Evolutionary conservation across 2,113 vertebrate genomes (phyloP), one percentile per base, ranked within the genome.

Genomic region (Bambusicola thoracicus): DNA sequence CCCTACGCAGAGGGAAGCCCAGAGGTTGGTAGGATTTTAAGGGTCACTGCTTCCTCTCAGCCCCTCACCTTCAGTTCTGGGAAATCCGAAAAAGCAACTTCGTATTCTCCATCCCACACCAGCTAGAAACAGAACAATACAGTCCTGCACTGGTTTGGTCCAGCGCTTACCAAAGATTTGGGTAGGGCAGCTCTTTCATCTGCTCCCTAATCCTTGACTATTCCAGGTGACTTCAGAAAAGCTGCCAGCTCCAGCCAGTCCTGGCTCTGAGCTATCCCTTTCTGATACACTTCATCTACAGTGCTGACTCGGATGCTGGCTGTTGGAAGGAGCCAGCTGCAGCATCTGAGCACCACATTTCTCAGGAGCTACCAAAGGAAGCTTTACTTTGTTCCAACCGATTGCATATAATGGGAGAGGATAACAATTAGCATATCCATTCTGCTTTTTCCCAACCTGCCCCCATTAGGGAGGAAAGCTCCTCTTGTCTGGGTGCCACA

Each of bases 401-500:
- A 78, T 18, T 16, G 74, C 36, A 38, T 11, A 29, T 58, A 8
- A 92, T 8, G 22, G 15, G 22, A 86, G 29, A 87, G 34, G 56
- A 38, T n/a, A 62, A 89, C 20, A 36, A 63, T 34, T 46, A 67
- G 1, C 20, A 90, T 43, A 65, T 74, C 68, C 9, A 10, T 66
- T 62, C 69, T 46, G 69, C 53, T 56, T 58, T 74, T 74, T 79
- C 87, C n/a, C n/a, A 79, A 49, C 41, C 91, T 91, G 65, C 43
- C 38, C 73, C 73, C 85, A 25, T 56, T 10, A 75, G 34, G n/a
- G 53, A 94, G 51, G 30, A 83, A 70, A 55, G 51, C 51, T 83
- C 65, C 91, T 94, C 89, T 77, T 88, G 65, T 62, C 46, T 94
- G 79, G 76, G 73, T 95, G 80, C 87, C 56, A 75, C 76, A 78